phyloP scores from a whole-genome alignment of 2,113 vertebrate species.

The Eonycteris spelaea region DNA sequence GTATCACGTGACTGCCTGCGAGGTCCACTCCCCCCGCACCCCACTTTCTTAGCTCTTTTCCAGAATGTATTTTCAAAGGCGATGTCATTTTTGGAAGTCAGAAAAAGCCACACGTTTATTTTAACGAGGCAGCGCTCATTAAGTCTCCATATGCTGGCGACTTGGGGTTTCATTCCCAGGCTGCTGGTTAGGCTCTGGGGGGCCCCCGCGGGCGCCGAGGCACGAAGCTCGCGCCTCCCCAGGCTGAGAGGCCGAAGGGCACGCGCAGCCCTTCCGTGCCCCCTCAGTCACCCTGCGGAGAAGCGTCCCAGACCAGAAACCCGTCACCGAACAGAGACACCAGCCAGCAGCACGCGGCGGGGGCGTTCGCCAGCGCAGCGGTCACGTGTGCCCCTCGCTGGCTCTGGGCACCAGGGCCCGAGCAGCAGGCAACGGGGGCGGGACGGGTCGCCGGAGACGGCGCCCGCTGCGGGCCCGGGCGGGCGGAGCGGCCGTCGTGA shows the following conservation, averaged over 20 bases:
- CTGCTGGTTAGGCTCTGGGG: background rate
- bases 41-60: background rate
- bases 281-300: background rate
- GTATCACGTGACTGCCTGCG: background rate
- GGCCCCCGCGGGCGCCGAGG: background rate
- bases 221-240: background rate
- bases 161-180: background rate
- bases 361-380: background rate
- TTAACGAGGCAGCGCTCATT: background rate
- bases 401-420: background rate
- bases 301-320: background rate
- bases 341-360: background rate
- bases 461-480: too few species aligned
- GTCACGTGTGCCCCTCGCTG: too few species aligned
- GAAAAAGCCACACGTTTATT: background rate
- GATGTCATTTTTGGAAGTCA: background rate
- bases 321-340: background rate
- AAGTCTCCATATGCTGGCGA: constrained; percentile 5
- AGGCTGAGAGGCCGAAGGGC: background rate
- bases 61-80: background rate
- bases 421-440: background rate
- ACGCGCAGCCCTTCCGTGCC: background rate
- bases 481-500: too few species aligned
- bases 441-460: too few species aligned
- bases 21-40: background rate